These are phyloP conservation scores for Apotomis capreana DNA, from an alignment of 2,888 invertebrate species.

Conservation along the genomic window DNA sequence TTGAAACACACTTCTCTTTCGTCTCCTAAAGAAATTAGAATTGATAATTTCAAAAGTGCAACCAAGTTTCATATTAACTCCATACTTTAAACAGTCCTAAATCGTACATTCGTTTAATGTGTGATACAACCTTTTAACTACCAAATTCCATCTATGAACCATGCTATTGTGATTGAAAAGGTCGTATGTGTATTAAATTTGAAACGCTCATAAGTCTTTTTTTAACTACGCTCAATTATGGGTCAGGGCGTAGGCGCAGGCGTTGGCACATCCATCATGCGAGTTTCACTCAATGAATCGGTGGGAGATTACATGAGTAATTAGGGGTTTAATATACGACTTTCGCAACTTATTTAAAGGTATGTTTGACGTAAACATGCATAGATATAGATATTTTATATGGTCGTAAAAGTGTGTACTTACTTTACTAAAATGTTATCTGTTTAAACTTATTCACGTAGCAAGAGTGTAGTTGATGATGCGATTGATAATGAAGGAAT, in stretches of 20 bases:
- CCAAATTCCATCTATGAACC: conserved; percentile 20
- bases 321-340: conserved; percentile 3
- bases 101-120: too few relatives aligned
- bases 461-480: too few relatives aligned
- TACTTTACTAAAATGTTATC: too few relatives aligned
- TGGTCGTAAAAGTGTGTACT: too few relatives aligned
- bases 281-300: conserved; percentile 26
- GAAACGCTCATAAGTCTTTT: not conserved
- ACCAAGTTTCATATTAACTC: too few relatives aligned
- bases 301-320: conserved; percentile 29
- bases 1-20: not conserved
- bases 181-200: not conserved
- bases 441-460: too few relatives aligned
- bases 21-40: not conserved
- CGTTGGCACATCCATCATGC: conserved; percentile 31
- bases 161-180: not conserved
- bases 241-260: conserved; percentile 32
- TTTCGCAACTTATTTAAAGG: not conserved
- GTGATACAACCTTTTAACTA: conserved; percentile 1
- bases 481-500: too few relatives aligned
- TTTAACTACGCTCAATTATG: not conserved
- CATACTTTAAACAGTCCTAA: too few relatives aligned
- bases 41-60: not conserved
- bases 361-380: not conserved
- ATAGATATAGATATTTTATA: not conserved